A percentile compares a stretch with the other conserved stretches of the same genome.
phyloP scores from a whole-genome alignment of 2,113 vertebrate species.

The Pedetes capensis region DNA sequence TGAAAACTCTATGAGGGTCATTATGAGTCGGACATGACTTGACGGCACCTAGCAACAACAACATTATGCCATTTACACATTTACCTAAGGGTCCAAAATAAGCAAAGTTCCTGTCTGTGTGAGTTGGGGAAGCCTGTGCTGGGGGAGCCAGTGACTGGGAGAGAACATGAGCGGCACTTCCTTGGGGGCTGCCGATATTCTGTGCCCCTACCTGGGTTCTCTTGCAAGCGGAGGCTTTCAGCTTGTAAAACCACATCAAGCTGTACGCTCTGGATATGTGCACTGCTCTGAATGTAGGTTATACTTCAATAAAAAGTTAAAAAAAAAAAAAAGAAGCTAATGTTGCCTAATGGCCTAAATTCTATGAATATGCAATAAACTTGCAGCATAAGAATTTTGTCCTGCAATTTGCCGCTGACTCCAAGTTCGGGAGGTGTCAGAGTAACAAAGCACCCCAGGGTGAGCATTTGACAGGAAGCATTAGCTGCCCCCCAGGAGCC shows the following conservation, averaged over 20 bases:
- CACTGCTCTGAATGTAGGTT: conserved; percentile 70
- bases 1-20: no score
- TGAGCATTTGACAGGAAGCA: conserved; percentile 84
- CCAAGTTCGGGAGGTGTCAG: conserved; percentile 79
- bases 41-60: no score
- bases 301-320: conserved; percentile 69
- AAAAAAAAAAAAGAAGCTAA: conserved; percentile 68
- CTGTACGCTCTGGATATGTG: background rate
- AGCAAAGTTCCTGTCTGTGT: background rate
- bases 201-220: background rate
- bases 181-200: background rate
- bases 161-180: background rate
- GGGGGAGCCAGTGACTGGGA: background rate
- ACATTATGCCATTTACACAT: no score
- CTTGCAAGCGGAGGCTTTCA: background rate
- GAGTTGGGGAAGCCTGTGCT: background rate
- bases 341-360: conserved; percentile 79
- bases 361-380: conserved; percentile 80
- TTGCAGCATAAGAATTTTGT: conserved; percentile 77
- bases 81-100: background rate
- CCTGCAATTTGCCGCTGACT: conserved; percentile 77
- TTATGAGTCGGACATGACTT: no score
- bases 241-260: conserved; percentile 37
- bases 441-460: conserved; percentile 82
- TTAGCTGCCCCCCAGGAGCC: conserved; percentile 83